Conservation (phyloP, 2,113 vertebrate genomes). For the Nipponia nippon region DNA sequence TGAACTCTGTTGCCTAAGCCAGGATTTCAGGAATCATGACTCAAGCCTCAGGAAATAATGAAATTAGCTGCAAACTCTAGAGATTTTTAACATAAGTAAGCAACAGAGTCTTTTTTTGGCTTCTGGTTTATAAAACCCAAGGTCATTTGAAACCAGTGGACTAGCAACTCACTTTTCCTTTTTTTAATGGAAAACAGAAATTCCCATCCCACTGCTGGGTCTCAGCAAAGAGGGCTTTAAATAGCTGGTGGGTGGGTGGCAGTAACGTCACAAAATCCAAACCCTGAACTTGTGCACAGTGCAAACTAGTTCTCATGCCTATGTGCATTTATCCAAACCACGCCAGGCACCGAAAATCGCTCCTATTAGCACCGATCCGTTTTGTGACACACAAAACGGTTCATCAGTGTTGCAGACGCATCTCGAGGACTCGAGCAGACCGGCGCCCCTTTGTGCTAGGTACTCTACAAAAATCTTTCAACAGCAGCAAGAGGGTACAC, state of each 20-base stretch:
- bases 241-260: not conserved
- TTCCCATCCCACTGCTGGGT: not conserved
- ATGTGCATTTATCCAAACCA: not conserved
- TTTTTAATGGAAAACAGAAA: not conserved
- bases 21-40: not conserved
- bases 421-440: rapidly evolving
- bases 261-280: not conserved
- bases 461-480: not conserved
- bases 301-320: not conserved
- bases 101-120: rapidly evolving
- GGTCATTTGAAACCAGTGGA: not conserved
- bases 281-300: not conserved
- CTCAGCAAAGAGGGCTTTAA: not conserved
- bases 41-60: not conserved
- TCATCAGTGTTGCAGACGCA: rapidly evolving
- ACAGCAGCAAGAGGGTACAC: not conserved
- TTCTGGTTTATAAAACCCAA: not conserved
- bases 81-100: not conserved
- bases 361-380: rapidly evolving
- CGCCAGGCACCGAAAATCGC: not conserved
- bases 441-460: not conserved
- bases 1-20: not conserved
- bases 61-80: not conserved
- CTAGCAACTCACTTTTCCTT: not conserved
- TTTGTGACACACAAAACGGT: rapidly evolving